Evolutionary conservation across 2,888 invertebrate genomes (phyloP), one percentile per base, ranked within the genome.

Genomic region (Oxystoma pomonae): DNA sequence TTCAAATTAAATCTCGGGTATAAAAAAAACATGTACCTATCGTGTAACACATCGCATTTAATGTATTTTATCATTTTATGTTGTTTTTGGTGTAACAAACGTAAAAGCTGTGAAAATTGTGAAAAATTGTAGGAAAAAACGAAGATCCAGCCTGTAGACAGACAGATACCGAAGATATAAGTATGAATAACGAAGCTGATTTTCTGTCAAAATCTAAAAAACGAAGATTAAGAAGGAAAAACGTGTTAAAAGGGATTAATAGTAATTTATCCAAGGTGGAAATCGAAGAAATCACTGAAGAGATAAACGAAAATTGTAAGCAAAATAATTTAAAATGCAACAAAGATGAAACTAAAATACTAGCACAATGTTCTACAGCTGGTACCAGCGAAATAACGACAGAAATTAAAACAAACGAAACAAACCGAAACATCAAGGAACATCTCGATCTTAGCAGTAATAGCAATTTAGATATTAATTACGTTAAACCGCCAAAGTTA

Each of bases 221-320:
- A 59, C 63, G 73, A 16, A 65, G 72, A 56, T 71, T 70, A 59
- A 61, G 72, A 1, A 64, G 69, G 56, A 68, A 64, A 65, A 68
- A 68, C 50, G 64, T 66, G 16, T 69, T 16, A 19, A 19, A 53
- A 16, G 53, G 16, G 17, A 35, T 12, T 7, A 35, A 35, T 35
- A 35, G 5, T 12, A 35, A 35, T 12, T 7, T 35, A 35, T 35
- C 35, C 12, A 35, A 35, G 12, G 35, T 53, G 53, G 53, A 61
- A 61, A 57, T 22, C 51, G 17, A 60, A 22, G 58, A 59, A 59
- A 59, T 59, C 1, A 35, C 35, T 35, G 35, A 35, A 35, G 12
- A 3, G 3, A 7, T 53, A 53, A 19, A 9, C 16, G 20, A 60
- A 35, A 53, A 53, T 17, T 5, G 5, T 16, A 16, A 53, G n/a